Evolutionary conservation across 2,888 invertebrate species (phyloP).

Genomic region (Zygogramma bicolorata): DNA sequence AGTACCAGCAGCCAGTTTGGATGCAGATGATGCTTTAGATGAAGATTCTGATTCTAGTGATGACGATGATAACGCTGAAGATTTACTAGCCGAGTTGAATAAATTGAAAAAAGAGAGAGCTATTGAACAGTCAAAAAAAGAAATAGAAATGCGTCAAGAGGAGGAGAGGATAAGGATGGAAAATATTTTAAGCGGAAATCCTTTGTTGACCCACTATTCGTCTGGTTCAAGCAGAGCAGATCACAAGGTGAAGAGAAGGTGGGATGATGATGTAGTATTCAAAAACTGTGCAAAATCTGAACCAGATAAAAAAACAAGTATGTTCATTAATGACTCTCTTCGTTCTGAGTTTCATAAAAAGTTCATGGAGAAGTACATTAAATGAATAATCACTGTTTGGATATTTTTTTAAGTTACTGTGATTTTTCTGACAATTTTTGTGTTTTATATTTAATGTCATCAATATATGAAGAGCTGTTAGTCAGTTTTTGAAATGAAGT

Average conservation of each 20-base stretch:
- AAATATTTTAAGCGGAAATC: slow-evolving; percentile 97
- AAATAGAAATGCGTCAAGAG: slow-evolving; percentile 90
- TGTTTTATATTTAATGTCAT: too few relatives aligned
- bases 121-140: slow-evolving; percentile 90
- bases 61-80: slow-evolving; percentile 95
- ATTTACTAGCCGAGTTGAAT: slow-evolving; percentile 92
- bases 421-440: too few relatives aligned
- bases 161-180: slow-evolving; percentile 98
- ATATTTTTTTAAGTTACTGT: too few relatives aligned
- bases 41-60: slow-evolving; percentile 84
- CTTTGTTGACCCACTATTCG: slow-evolving; percentile 86
- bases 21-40: slow-evolving; percentile 96
- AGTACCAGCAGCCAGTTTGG: slow-evolving; percentile 88
- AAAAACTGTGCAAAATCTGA: slow-evolving; percentile 99
- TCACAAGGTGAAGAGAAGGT: slow-evolving; percentile 90
- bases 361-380: slow-evolving; percentile 99
- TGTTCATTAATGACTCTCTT: slow-evolving; percentile 97
- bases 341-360: slow-evolving; percentile 99
- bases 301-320: slow-evolving; percentile 86
- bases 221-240: slow-evolving; percentile 80
- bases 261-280: slow-evolving; percentile 99
- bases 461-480: too few relatives aligned
- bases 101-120: slow-evolving; percentile 96
- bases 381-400: too few relatives aligned
- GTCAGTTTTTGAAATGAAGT: too few relatives aligned